A percentile compares a stretch with the other conserved stretches of the same genome.
These are phyloP conservation scores for Zosterops lateralis DNA, from an alignment of 2,113 vertebrate species.

Conservation along the genomic window DNA sequence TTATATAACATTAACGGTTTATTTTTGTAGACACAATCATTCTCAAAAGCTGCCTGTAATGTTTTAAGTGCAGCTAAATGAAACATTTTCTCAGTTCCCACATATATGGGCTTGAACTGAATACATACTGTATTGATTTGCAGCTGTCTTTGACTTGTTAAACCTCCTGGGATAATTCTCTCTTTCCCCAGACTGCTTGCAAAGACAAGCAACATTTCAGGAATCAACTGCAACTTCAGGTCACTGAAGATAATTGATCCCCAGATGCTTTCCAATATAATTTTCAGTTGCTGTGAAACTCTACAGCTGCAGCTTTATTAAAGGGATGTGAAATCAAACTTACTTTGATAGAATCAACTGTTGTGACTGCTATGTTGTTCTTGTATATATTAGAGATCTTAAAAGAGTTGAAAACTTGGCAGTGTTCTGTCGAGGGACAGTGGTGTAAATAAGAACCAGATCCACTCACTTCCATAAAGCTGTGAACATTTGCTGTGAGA, in stretches of 20 bases:
- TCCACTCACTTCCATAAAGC: neutral
- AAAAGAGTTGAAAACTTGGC: neutral
- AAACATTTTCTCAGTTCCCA: neutral
- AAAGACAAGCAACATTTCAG: constrained; percentile 14
- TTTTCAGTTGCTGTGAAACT: neutral
- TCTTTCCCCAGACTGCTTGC: neutral
- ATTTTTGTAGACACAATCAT: neutral
- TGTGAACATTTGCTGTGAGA: neutral
- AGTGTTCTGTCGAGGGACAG: fast-evolving
- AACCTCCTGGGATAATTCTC: neutral
- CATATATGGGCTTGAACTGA: neutral
- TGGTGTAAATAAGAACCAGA: neutral
- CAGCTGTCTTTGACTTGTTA: constrained; percentile 16
- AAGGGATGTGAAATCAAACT: neutral
- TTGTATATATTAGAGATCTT: neutral
- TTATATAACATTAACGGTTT: constrained; percentile 22
- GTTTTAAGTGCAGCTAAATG: neutral
- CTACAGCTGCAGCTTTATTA: neutral
- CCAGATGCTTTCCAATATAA: neutral
- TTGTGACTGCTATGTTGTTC: neutral
- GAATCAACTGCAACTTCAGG: neutral
- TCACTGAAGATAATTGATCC: neutral
- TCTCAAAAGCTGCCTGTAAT: neutral
- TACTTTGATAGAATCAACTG: neutral
- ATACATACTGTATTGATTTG: neutral